Evolutionary conservation across 1,140 invertebrate species (phyloP).

Genomic region (Lasioglossum albipes): DNA sequence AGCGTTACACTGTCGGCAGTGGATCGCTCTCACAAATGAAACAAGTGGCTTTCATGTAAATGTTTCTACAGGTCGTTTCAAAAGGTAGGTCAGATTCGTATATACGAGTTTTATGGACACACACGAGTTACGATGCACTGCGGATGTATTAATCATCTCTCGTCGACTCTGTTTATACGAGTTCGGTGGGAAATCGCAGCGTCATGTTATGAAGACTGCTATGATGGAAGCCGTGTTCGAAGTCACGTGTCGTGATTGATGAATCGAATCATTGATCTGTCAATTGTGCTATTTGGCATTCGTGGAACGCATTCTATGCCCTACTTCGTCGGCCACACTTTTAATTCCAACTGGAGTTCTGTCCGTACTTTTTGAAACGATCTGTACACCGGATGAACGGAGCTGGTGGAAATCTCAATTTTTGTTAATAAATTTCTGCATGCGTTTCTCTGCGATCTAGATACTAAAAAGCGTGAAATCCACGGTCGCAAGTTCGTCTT

Average conservation of each 20-base stretch:
- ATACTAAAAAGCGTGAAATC: no score
- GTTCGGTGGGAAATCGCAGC: neutral
- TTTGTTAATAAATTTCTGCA: no score
- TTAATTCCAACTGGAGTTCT: no score
- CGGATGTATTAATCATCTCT: neutral
- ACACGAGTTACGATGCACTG: neutral
- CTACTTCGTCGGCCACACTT: neutral
- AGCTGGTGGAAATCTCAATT: no score
- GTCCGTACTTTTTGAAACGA: no score
- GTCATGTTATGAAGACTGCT: neutral
- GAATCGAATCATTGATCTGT: neutral
- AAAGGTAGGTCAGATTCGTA: neutral
- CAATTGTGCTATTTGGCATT: neutral
- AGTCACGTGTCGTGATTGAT: neutral
- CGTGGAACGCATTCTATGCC: neutral
- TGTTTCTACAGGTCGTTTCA: neutral
- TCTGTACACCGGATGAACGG: no score
- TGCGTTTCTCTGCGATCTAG: no score
- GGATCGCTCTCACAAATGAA: neutral
- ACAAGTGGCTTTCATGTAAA: neutral
- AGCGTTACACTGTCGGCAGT: neutral
- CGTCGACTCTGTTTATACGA: neutral
- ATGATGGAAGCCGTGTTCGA: neutral
- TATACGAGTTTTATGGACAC: neutral
- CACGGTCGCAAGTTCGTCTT: no score